Base-by-base conservation (phyloP, 2,797 vertebrate genomes). In the Gila robusta region DNA sequence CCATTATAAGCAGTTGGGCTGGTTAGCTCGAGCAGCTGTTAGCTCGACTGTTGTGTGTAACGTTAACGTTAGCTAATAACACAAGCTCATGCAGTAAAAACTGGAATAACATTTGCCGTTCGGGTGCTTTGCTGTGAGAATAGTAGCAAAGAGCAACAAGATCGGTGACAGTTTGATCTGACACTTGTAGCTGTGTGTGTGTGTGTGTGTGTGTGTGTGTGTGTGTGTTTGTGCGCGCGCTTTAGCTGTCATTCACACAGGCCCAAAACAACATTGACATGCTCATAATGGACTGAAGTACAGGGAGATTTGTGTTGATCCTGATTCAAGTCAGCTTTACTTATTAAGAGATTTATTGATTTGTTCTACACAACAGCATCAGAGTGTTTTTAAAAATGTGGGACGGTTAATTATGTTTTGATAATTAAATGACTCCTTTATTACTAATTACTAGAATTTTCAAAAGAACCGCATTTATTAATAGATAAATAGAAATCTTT, bases 181-280 rank as follows among this genome's bases (percentile, higher is more conserved):
- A 83, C 81, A 44, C 81, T 49, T 74, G 54, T 83, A 23, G 70
- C 26, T 39, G 5, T 74, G 52, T 35, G 52, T 44, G 9, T 10
- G 9, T 44, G 44, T 10, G 39, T 39, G 5, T 74, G 52, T 35
- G 52, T 44, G 9, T 10, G 9, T 44, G 44, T 10, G 52, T 23
- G 52, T 44, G 9, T 10, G 41, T 44, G 44, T 10, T 21, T 0
- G 54, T 0, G 54, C 1, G 9, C 9, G 23, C 23, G 71, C 6
- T 74, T 66, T 19, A 85, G 76, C 83, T 84, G 82, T 67, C 59
- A 84, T 6, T 49, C 47, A 49, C 59, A 77, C 54, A 62, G 82
- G 44, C 82, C 59, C 41, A 52, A 66, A 76, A 52, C 28, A 62
- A 6, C 71, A 17, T 28, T 16, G 39, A 17, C 39, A 52, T 76